Base-by-base conservation (phyloP, 2,113 vertebrate species). In the Tinamus guttatus region DNA sequence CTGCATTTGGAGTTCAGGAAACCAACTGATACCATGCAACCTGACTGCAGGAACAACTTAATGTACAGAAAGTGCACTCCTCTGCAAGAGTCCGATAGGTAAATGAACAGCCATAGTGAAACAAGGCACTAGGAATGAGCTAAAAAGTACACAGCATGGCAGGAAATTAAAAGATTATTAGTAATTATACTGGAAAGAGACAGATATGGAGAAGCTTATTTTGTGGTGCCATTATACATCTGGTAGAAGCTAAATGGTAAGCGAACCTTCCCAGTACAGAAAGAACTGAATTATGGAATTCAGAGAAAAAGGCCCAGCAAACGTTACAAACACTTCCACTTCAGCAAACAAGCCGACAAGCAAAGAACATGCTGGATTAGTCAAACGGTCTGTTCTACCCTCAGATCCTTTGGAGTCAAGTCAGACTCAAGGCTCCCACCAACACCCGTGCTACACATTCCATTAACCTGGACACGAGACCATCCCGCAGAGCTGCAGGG, bases 401-500 rank as follows among this genome's bases (percentile, higher is more conserved):
- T 64, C 21, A 81, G 5, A 16, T 59, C 87, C 65, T 32, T 34
- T 11, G 41, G 58, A 81, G 75, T 79, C 13, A 36, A 36, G 19
- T 32, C 51, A 84, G 70, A 84, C 81, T 88, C 56, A 89, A 81
- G 94, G n/a, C 84, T 84, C 51, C 87, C 58, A n/a, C 38, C 71
- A 51, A 91, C 45, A 71, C 45, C 71, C 7, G 0, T 40, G 13
- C 30, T 81, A 54, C n/a, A 28, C 36, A 1, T 63, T 84, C 70
- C 40, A 45, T 36, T 71, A 60, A 87, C 34, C 28, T 67, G 82
- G 51, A 81, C 8, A 7, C 38, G 32, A 85, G 8, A 24, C 69
- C 74, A 36, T 40, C 25, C 62, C 40, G 80, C 56, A 19, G 64
- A 67, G 41, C 45, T 54, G 43, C 32, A 90, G 89, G 36, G 63